Percentiles rank a stretch among this genome's conserved stretches.
These are phyloP conservation scores for Rana temporaria DNA, from an alignment of 2,113 vertebrate genomes.

Conservation along the genomic window DNA sequence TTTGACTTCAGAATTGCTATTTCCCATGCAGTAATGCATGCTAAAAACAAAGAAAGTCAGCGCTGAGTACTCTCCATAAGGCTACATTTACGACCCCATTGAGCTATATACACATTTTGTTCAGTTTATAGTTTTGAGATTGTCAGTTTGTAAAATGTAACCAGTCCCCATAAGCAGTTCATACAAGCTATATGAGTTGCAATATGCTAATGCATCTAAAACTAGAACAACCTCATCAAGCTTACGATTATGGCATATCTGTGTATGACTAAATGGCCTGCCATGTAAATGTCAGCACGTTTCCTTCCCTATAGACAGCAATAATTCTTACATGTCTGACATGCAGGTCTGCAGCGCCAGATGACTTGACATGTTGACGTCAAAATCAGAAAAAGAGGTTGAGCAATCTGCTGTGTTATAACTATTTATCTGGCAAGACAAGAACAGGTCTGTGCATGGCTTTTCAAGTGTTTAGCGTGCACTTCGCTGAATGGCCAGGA, in stretches of 20 bases:
- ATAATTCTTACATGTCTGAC: slow-evolving; percentile 11
- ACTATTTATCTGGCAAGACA: background rate
- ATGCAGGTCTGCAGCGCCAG: background rate
- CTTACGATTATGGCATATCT: background rate
- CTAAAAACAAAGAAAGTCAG: too few relatives aligned
- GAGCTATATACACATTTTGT: too few relatives aligned
- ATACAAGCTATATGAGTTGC: background rate
- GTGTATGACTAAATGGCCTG: background rate
- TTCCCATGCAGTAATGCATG: too few relatives aligned
- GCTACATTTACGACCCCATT: too few relatives aligned
- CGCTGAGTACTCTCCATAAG: too few relatives aligned
- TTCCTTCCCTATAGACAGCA: slow-evolving; percentile 6
- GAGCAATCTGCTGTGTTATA: slow-evolving; percentile 18
- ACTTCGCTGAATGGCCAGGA: slow-evolving; percentile 10
- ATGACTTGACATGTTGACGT: slow-evolving; percentile 21
- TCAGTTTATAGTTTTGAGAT: too few relatives aligned
- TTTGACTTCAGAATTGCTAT: too few relatives aligned
- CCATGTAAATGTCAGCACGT: slow-evolving; percentile 1
- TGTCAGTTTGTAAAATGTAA: too few relatives aligned
- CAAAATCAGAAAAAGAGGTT: background rate
- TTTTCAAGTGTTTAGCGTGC: background rate
- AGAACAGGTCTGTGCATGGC: background rate
- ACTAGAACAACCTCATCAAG: background rate
- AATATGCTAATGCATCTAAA: background rate
- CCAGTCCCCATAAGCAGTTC: too few relatives aligned